Evolutionary conservation across 2,888 invertebrate genomes (phyloP), one percentile per base, ranked within the genome.

Genomic region (Drosophila anomalipes): DNA sequence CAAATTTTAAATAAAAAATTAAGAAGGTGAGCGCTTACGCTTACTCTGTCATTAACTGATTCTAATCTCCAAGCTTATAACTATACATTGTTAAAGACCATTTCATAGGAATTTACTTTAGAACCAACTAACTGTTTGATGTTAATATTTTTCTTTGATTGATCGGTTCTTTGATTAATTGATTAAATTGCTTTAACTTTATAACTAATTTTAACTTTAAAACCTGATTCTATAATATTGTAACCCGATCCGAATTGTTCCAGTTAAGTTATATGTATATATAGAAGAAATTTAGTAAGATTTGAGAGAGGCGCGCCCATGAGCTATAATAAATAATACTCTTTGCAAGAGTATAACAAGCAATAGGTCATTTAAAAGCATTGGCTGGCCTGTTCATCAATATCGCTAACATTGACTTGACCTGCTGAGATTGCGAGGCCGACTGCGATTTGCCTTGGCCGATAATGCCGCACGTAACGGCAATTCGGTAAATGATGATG

Each of bases 401-500:
- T 87, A 74, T 71, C 47, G 32, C 58, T 33, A 66, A 68, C 59
- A 59, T 53, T 52, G 70, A 19, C 33, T 65, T 49, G 71, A 71
- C 73, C 68, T 56, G 79, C 88, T 57, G 88, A 81, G 90, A 87
- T 87, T 86, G 67, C 56, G 69, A 70, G 69, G 39, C 28, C 28
- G 57, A 59, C 10, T 65, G 62, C 52, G 77, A 77, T 66, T 58
- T 33, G 41, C 64, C 62, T 65, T 39, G 70, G 70, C 74, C 71
- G 73, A 85, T 88, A 86, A 86, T 80, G 89, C 83, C 72, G 86
- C 86, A 86, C 90, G 86, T 86, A 89, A 74, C 44, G 78, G 89
- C 90, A 86, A 90, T 89, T 90, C 78, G 54, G 73, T 65, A 89
- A 90, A 89, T 78, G 90, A 79, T 82, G 73, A 80, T 90, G 81